A percentile compares a stretch with the other conserved stretches of the same genome.
Conservation (phyloP, 2,888 invertebrate genomes). For the Strigamia transsilvanica region DNA sequence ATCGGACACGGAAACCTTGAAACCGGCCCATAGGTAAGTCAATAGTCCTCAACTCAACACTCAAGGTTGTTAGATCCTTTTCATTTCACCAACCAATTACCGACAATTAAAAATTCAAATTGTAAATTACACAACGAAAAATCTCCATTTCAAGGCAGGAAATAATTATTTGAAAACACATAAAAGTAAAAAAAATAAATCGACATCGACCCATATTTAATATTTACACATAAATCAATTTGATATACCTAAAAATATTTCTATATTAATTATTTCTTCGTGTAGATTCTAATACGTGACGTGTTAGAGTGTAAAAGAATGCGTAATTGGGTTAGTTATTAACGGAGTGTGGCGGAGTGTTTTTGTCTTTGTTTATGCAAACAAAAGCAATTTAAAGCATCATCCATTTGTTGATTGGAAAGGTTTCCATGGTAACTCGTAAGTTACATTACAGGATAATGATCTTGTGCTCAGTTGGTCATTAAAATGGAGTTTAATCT, state of each 20-base stretch:
- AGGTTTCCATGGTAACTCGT: not conserved
- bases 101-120: not conserved
- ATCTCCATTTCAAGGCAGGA: not conserved
- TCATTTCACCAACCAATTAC: not conserved
- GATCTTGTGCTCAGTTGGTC: constrained; percentile 25
- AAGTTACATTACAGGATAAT: constrained; percentile 27
- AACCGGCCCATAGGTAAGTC: not conserved
- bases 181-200: constrained; percentile 19
- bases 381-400: not conserved
- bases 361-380: not conserved
- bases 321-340: too few species aligned
- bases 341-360: not conserved
- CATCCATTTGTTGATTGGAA: constrained; percentile 44
- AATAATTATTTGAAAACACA: not conserved
- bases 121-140: not conserved
- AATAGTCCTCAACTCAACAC: not conserved
- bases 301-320: too few species aligned
- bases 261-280: not conserved
- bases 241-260: not conserved
- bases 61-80: too few species aligned
- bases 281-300: not conserved
- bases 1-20: not conserved
- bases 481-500: constrained; percentile 41
- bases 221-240: not conserved
- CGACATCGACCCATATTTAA: too few species aligned